A percentile compares a stretch with the other conserved stretches of the same genome.
phyloP scores from a whole-genome alignment of 2,888 invertebrate species.

The Hemaris fuciformis region DNA sequence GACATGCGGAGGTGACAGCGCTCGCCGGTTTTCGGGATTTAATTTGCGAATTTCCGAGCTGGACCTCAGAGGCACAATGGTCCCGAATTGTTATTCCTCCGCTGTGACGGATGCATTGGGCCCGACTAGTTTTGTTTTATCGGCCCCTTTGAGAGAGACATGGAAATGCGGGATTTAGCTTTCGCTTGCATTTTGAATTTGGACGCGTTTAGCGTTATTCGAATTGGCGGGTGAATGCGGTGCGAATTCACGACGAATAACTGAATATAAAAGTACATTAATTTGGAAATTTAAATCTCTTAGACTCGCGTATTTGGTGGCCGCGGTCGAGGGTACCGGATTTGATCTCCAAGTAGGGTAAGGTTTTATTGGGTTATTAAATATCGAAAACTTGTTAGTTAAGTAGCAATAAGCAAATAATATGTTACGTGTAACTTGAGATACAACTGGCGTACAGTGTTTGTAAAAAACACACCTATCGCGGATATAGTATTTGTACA shows the following conservation, averaged over 20 bases:
- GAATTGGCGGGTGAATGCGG: background rate
- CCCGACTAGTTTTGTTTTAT: slow-evolving; percentile 7
- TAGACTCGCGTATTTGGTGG: too few species aligned
- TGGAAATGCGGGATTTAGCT: background rate
- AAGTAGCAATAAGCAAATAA: too few species aligned
- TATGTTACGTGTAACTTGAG: too few species aligned
- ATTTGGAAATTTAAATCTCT: background rate
- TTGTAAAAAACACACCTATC: too few species aligned
- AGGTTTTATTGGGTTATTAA: too few species aligned
- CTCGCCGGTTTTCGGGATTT: slow-evolving; percentile 62
- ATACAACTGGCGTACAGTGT: too few species aligned
- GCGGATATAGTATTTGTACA: too few species aligned
- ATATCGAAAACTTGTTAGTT: too few species aligned
- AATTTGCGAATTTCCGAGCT: slow-evolving; percentile 66
- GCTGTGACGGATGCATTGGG: slow-evolving; percentile 34
- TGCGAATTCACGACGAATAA: background rate
- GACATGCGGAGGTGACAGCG: slow-evolving; percentile 71
- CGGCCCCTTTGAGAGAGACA: background rate
- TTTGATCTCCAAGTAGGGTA: too few species aligned
- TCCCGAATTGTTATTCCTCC: slow-evolving; percentile 44
- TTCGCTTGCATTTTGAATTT: background rate
- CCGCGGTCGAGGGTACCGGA: too few species aligned
- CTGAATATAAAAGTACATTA: background rate
- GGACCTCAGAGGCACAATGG: slow-evolving; percentile 65
- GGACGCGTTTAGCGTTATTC: background rate